Evolutionary conservation across 2,113 vertebrate genomes (phyloP).

Genomic region (Amblyopsis rosae): DNA sequence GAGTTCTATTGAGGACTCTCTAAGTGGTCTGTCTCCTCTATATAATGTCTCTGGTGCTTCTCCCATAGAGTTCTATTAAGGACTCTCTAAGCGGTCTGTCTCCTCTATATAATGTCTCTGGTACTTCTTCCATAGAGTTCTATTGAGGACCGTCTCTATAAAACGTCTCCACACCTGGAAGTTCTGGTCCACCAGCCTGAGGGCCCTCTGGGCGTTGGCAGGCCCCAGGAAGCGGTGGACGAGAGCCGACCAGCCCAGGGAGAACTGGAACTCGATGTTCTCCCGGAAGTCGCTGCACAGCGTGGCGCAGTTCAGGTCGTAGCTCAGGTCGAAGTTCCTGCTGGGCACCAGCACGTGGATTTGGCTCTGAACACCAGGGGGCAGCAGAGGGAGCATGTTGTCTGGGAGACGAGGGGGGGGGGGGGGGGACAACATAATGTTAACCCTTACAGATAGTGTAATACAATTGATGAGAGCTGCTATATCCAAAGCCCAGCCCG

Average conservation of each 20-base stretch:
- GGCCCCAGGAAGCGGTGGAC: constrained; percentile 91
- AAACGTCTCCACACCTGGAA: constrained; percentile 72
- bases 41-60: no score
- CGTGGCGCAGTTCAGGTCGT: constrained; percentile 91
- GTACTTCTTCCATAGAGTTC: no score
- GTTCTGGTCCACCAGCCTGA: constrained; percentile 84
- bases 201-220: constrained; percentile 83
- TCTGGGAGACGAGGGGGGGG: constrained; percentile 70
- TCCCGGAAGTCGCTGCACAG: constrained; percentile 96
- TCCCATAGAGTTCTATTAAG: no score
- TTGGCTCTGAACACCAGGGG: constrained; percentile 82
- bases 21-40: no score
- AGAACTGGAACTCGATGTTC: constrained; percentile 93
- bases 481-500: no score
- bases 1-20: no score
- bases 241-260: constrained; percentile 88
- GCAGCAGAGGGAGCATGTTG: constrained; percentile 90
- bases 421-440: no score
- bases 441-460: no score
- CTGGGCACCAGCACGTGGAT: constrained; percentile 84
- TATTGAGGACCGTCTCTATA: neutral
- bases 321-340: constrained; percentile 95
- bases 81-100: no score
- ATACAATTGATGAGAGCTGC: no score
- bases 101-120: no score